Evolutionary conservation across 2,113 vertebrate species (phyloP).

Genomic region (Ranitomeya variabilis): DNA sequence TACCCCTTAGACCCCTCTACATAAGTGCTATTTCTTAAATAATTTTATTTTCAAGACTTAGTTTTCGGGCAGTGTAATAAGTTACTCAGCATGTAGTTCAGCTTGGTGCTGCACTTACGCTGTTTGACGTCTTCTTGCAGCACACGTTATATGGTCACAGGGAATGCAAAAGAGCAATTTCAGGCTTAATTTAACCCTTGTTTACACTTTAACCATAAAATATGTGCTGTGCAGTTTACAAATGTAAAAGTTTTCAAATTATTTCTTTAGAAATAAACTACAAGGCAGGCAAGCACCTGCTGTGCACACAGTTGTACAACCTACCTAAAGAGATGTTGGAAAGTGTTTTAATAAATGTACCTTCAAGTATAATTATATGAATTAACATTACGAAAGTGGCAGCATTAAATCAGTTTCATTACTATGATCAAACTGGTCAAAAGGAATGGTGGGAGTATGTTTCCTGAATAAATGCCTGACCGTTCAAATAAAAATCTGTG

Average conservation of each 20-base stretch:
- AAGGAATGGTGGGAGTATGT: too few species aligned
- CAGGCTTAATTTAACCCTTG: constrained; percentile 48
- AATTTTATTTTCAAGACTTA: constrained; percentile 26
- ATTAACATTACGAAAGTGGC: background rate
- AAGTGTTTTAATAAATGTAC: background rate
- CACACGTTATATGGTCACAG: background rate
- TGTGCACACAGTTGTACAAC: background rate
- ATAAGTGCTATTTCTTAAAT: background rate
- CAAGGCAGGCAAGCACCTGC: background rate
- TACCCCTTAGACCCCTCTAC: too few species aligned
- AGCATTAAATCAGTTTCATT: background rate
- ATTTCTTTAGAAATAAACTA: constrained; percentile 43
- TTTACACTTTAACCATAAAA: background rate
- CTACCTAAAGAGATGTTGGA: background rate
- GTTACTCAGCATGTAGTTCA: constrained; percentile 45
- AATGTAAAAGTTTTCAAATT: constrained; percentile 28
- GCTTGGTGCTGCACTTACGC: constrained; percentile 31
- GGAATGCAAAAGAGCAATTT: constrained; percentile 30
- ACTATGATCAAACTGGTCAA: background rate
- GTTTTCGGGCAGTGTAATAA: constrained; percentile 42
- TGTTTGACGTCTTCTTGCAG: background rate
- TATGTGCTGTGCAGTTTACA: constrained; percentile 41
- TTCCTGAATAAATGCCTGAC: too few species aligned
- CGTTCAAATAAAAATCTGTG: too few species aligned
- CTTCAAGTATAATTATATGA: constrained; percentile 17